Conservation (phyloP, 2,797 vertebrate genomes). For the Iguana delicatissima region DNA sequence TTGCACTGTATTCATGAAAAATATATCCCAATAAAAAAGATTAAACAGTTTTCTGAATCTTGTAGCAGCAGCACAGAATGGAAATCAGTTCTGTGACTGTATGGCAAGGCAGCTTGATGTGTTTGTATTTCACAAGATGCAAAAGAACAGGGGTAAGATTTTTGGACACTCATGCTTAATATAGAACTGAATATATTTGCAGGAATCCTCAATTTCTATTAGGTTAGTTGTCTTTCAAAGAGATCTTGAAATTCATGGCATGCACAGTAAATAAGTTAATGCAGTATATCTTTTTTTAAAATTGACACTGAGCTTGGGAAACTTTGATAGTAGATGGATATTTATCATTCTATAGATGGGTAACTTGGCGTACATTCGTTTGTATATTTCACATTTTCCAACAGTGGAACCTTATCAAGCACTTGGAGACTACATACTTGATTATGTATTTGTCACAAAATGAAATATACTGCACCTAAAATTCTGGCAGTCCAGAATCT, state of each 20-base stretch:
- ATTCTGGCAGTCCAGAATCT: neutral
- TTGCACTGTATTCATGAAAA: neutral
- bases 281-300: neutral
- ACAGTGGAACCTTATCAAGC: neutral
- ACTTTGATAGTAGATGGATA: neutral
- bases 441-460: neutral
- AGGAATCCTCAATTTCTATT: neutral
- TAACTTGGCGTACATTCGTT: neutral
- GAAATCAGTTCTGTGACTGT: neutral
- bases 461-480: neutral
- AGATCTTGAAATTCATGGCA: neutral
- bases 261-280: constrained; percentile 6
- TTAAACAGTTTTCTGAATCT: no score
- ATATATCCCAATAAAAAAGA: neutral
- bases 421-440: neutral
- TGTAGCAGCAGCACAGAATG: neutral
- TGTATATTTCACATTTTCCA: neutral
- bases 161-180: neutral
- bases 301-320: neutral
- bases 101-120: neutral
- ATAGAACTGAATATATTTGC: neutral
- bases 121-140: neutral
- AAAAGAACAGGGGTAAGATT: neutral
- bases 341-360: neutral
- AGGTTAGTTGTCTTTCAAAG: neutral